Evolutionary conservation across 2,888 invertebrate species (phyloP).

Genomic region (Euplagia quadripunctaria): DNA sequence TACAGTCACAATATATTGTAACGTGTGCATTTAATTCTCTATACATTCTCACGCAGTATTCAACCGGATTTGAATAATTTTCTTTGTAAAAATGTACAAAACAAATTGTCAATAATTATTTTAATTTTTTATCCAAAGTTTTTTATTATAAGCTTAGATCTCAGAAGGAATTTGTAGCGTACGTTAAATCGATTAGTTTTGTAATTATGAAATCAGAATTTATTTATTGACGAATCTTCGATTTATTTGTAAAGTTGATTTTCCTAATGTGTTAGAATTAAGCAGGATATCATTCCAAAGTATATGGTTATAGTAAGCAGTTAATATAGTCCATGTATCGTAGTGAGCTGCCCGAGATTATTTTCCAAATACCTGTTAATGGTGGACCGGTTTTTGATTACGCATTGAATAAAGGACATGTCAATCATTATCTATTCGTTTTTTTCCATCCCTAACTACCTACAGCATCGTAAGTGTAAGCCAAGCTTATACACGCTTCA

Average conservation of each 20-base stretch:
- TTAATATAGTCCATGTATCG: constrained; percentile 65
- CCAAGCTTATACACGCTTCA: no score
- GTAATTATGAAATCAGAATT: constrained; percentile 80
- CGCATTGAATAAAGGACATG: constrained; percentile 83
- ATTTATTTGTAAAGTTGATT: constrained; percentile 78
- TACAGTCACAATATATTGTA: constrained; percentile 69
- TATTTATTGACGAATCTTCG: constrained; percentile 80
- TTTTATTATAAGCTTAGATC: constrained; percentile 85
- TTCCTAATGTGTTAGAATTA: constrained; percentile 67
- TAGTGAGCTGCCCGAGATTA: constrained; percentile 72
- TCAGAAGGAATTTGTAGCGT: constrained; percentile 81
- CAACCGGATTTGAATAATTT: constrained; percentile 65
- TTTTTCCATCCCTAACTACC: constrained; percentile 33
- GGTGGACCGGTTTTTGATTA: constrained; percentile 82
- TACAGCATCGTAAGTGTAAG: not conserved
- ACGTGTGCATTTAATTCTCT: constrained; percentile 69
- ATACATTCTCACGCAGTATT: constrained; percentile 71
- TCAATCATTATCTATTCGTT: constrained; percentile 57
- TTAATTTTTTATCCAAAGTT: constrained; percentile 85
- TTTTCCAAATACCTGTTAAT: constrained; percentile 69
- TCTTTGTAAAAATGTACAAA: constrained; percentile 86
- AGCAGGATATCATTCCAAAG: constrained; percentile 85
- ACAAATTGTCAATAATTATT: constrained; percentile 77
- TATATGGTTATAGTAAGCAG: constrained; percentile 67
- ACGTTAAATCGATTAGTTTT: constrained; percentile 76